phyloP scores from a whole-genome alignment of 2,888 invertebrate genomes.

The Drosophila formosana region DNA sequence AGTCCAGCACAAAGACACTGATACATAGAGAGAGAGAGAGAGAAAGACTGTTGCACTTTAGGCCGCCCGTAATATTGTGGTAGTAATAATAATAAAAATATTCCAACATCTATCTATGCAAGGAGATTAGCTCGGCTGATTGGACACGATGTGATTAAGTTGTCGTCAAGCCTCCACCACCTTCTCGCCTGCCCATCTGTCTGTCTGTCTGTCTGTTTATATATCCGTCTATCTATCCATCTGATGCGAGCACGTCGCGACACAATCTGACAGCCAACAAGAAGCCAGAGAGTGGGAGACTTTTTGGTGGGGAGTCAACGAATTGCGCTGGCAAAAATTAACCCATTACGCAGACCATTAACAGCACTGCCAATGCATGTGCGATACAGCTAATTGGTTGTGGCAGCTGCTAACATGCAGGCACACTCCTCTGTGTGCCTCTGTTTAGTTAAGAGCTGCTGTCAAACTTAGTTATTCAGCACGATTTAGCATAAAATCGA shows the following conservation, averaged over 20 bases:
- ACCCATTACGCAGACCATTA: constrained; percentile 80
- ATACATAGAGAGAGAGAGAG: neutral
- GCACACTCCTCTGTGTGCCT: constrained; percentile 5
- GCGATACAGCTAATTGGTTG: constrained; percentile 69
- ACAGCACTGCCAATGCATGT: constrained; percentile 63
- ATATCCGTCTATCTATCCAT: constrained; percentile 5
- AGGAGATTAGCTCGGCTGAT: constrained; percentile 82
- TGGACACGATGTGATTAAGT: constrained; percentile 84
- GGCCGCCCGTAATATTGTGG: constrained; percentile 40
- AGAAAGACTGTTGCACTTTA: constrained; percentile 45
- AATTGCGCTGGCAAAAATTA: constrained; percentile 59
- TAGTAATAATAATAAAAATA: constrained; percentile 74
- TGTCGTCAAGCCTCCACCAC: constrained; percentile 52
- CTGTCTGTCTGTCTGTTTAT: neutral
- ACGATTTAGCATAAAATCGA: constrained; percentile 60
- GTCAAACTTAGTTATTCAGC: constrained; percentile 72
- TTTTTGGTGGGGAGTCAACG: neutral
- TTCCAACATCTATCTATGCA: constrained; percentile 32
- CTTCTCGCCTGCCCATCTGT: neutral
- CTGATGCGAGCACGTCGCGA: constrained; percentile 59
- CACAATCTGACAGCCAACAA: constrained; percentile 22
- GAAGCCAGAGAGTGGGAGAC: neutral
- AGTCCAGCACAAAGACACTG: neutral
- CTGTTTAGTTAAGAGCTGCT: constrained; percentile 25
- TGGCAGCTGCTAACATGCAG: constrained; percentile 67